Conservation (phyloP, 2,888 invertebrate genomes). For the Plagiodera versicolora region DNA sequence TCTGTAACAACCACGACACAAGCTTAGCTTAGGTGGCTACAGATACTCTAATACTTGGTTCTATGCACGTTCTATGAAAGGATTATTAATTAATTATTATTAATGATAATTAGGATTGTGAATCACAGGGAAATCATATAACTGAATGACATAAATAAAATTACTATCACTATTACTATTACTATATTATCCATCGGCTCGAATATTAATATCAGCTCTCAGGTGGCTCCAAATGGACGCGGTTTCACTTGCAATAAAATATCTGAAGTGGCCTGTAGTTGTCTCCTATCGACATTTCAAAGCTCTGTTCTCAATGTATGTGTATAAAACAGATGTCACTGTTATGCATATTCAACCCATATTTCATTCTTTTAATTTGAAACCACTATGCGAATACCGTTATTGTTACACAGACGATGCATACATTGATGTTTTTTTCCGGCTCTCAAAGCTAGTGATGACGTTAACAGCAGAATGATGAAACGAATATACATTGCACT, state of each 20-base stretch:
- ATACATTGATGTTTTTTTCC: conserved; percentile 18
- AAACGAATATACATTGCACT: background rate
- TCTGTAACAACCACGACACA: too few species aligned
- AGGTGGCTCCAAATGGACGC: conserved; percentile 28
- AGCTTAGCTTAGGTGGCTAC: too few species aligned
- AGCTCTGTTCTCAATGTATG: conserved; percentile 8
- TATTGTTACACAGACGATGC: conserved; percentile 18
- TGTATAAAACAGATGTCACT: conserved; percentile 34
- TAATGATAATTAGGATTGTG: too few species aligned
- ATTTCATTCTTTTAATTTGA: conserved; percentile 31
- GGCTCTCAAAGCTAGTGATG: background rate
- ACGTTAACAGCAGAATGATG: background rate
- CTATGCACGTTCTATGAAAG: too few species aligned
- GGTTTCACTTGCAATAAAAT: conserved; percentile 20
- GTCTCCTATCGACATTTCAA: background rate
- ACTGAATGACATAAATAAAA: too few species aligned
- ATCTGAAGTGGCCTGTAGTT: conserved; percentile 7
- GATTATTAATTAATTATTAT: too few species aligned
- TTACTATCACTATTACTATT: too few species aligned
- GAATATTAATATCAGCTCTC: conserved; percentile 24
- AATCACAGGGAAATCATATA: too few species aligned
- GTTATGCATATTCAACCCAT: conserved; percentile 34
- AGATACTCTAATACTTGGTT: too few species aligned
- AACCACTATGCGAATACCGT: conserved; percentile 12
- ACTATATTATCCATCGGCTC: too few species aligned